Evolutionary conservation across 2,113 vertebrate species (phyloP), one percentile per base, ranked within the genome.

Genomic region (Grammomys surdaster): DNA sequence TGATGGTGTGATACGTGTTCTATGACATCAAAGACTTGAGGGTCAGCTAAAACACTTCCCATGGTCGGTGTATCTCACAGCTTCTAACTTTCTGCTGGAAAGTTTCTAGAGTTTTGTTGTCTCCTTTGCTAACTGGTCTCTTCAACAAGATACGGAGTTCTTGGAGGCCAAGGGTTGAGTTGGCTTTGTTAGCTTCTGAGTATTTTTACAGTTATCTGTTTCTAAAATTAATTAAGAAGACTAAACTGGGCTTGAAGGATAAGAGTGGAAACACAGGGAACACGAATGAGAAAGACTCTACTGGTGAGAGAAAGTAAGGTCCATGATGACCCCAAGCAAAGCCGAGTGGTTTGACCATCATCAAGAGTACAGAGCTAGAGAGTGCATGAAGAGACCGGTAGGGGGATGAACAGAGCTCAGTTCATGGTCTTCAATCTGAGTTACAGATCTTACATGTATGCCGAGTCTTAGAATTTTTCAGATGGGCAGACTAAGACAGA

Each of bases 181-280:
- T 24, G 90, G 19, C 85, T 89, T 85, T 67, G 14, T 85, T 85
- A 56, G 51, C 46, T 56, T 90, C 58, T 90, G 31, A 92, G 93
- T 81, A 75, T 7, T 78, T 95, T 94, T 6, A 19, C 78, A 94
- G 88, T 14, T 10, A 26, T 22, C 9, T 51, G 10, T 73, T 94
- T 96, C 24, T 48, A 67, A 86, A 76, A 76, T 90, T 28, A 80
- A 85, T 28, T 1, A 80, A 92, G 89, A 40, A 4, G 60, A 77
- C 51, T 20, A 76, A 77, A 36, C 56, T 78, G 31, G 82, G 11
- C 56, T 60, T 54, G 36, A 82, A 77, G 60, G 43, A 78, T 46
- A 48, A 51, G 46, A 78, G 43, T 56, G 19, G 56, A 91, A 87
- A 9, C 76, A 56, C 17, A 46, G n/a, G 24, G 17, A 54, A 11